Evolutionary conservation across 2,888 invertebrate genomes (phyloP), one percentile per base, ranked within the genome.

Genomic region (Noctua fimbriata): DNA sequence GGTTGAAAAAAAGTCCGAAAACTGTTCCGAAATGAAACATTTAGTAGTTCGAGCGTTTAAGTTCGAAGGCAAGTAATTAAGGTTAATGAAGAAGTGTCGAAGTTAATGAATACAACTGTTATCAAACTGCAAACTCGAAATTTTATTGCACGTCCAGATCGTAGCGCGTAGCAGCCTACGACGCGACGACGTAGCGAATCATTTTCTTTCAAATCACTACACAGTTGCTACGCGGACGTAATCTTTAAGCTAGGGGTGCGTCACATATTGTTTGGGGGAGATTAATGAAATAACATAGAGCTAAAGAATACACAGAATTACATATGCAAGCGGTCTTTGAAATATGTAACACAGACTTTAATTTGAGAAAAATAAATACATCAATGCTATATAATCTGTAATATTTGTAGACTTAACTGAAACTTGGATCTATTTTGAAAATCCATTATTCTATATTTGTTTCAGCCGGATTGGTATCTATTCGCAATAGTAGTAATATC

Each of bases 191-290:
- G 71, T 73, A 66, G 84, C 65, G 16, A 32, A 32, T 49, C 28
- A 66, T 69, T 78, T 74, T 52, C 63, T 52, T 81, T 69, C 44
- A n/a, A 76, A 47, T 67, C n/a, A 58, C 79, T 71, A 52, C 80
- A 65, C 47, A 41, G 75, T 79, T 66, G 71, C 67, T 73, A 82
- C 69, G 79, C 74, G n/a, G 32, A 70, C 32, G 47, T 78, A 65
- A 71, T 76, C 55, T 70, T 80, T 55, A 73, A 69, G 44, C 69
- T 72, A 82, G 73, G 83, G 81, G 86, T 76, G 78, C 76, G 71
- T 85, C 86, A 85, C 66, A 78, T 85, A 69, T 71, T 76, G 63
- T 66, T 78, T 73, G 63, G 83, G 78, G 86, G 83, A 79, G 73
- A 86, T 86, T 73, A 80, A 88, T 78, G 36, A 52, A 73, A 49